phyloP scores from a whole-genome alignment of 1,140 invertebrate species.

The Drosophila rhopaloa region DNA sequence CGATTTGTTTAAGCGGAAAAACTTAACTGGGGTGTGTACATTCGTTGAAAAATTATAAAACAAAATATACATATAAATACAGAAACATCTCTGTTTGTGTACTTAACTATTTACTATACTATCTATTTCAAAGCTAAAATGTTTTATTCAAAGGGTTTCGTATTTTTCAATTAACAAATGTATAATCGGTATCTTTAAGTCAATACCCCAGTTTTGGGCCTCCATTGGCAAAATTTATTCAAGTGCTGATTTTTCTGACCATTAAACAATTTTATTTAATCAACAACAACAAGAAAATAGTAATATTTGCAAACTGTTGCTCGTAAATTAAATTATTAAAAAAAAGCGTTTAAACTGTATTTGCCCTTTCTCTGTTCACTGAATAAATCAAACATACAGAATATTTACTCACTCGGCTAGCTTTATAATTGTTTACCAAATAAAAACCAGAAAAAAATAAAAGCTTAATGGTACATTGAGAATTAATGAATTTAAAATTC shows the following conservation, averaged over 20 bases:
- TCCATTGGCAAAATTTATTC: slow-evolving; percentile 24
- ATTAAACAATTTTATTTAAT: slow-evolving; percentile 36
- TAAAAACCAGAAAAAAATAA: background rate
- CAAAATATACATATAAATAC: too few relatives aligned
- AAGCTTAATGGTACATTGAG: slow-evolving; percentile 1
- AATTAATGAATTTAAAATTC: background rate
- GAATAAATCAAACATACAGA: slow-evolving; percentile 32
- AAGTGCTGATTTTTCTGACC: slow-evolving; percentile 23
- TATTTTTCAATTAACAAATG: too few relatives aligned
- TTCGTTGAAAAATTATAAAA: background rate
- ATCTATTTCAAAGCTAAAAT: too few relatives aligned
- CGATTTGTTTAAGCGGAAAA: background rate
- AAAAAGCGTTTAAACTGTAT: slow-evolving; percentile 17
- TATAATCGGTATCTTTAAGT: background rate
- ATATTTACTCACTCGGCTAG: slow-evolving; percentile 15
- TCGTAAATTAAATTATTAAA: slow-evolving; percentile 45
- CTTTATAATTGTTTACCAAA: background rate
- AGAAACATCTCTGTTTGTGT: too few relatives aligned
- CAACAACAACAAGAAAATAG: slow-evolving; percentile 7
- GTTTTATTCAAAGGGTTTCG: too few relatives aligned
- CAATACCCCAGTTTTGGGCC: background rate
- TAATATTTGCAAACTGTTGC: slow-evolving; percentile 27
- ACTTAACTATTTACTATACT: too few relatives aligned
- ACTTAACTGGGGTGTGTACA: background rate
- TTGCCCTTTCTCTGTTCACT: slow-evolving; percentile 7